Evolutionary conservation across 2,888 invertebrate species (phyloP).

Genomic region (Syrphus vitripennis): DNA sequence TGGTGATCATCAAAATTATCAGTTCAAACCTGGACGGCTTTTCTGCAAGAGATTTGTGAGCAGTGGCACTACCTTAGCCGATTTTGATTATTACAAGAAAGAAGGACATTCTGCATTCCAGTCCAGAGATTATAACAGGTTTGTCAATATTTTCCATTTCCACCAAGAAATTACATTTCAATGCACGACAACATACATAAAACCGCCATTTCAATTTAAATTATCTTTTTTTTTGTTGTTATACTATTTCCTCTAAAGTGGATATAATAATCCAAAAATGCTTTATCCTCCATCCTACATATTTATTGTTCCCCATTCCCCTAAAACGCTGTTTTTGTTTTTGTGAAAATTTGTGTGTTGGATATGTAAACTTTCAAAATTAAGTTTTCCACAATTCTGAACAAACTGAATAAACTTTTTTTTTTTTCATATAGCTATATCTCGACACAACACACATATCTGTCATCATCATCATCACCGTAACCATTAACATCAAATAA

Average conservation of each 20-base stretch:
- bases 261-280: not conserved
- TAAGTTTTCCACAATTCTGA: slow-evolving; percentile 8
- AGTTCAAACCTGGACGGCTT: too few species aligned
- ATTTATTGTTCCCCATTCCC: not conserved
- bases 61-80: too few species aligned
- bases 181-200: too few species aligned
- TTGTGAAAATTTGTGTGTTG: not conserved
- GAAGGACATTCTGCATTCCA: too few species aligned
- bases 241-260: too few species aligned
- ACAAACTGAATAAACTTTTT: slow-evolving; percentile 8
- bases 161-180: too few species aligned
- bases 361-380: not conserved
- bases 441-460: not conserved
- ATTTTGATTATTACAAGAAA: too few species aligned
- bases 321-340: not conserved
- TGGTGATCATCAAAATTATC: too few species aligned
- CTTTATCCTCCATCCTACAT: not conserved
- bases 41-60: too few species aligned
- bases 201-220: not conserved
- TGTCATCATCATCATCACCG: slow-evolving; percentile 16
- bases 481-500: slow-evolving; percentile 51
- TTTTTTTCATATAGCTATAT: not conserved
- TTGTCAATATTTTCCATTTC: too few species aligned
- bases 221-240: not conserved
- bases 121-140: too few species aligned